Base-by-base conservation (phyloP, 1,140 invertebrate genomes). In the Monochamus saltuarius region DNA sequence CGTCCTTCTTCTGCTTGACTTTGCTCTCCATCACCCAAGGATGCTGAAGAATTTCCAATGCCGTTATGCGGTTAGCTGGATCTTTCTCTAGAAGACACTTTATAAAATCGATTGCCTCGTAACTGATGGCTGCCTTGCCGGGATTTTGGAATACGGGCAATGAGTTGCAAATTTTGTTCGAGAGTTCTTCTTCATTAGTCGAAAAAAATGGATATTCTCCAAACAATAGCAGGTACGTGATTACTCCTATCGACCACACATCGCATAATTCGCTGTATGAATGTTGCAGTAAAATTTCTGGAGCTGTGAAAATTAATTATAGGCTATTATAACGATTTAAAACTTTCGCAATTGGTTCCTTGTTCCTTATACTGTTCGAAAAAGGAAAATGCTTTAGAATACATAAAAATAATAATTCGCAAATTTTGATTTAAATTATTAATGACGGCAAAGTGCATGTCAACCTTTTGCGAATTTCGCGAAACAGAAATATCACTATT, bases 181-280 rank as follows among this genome's bases (percentile, higher is more conserved):
- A 65, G 19, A 78, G 29, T 42, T 70, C 67, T 16, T 71, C 56
- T 11, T 77, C 69, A 35, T 68, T 69, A n/a, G 22, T 59, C 7
- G 65, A 62, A 34, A 56, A 66, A 64, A 78, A 84, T 49, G 73
- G 78, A 53, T 68, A 73, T 36, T 60, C 64, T n/a, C 72, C 74
- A 39, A 62, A 66, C 7, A 79, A 75, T 73, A 85, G 63, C 29
- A 77, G 72, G 67, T 80, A 84, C 68, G 80, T 75, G 43, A 85
- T 84, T 3, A 85, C 75, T 19, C 83, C 83, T 66, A 84, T 76
- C 0, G 82, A 78, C 83, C 83, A 85, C 10, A 84, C 77, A 70
- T 85, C 83, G 70, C 83, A 84, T 61, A 81, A 77, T 63, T 84
- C 79, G 66, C 82, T 83, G 71, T 85, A 85, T 0, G 78, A 76